Evolutionary conservation across 2,113 vertebrate species (phyloP).

Genomic region (Nettapus auritus): DNA sequence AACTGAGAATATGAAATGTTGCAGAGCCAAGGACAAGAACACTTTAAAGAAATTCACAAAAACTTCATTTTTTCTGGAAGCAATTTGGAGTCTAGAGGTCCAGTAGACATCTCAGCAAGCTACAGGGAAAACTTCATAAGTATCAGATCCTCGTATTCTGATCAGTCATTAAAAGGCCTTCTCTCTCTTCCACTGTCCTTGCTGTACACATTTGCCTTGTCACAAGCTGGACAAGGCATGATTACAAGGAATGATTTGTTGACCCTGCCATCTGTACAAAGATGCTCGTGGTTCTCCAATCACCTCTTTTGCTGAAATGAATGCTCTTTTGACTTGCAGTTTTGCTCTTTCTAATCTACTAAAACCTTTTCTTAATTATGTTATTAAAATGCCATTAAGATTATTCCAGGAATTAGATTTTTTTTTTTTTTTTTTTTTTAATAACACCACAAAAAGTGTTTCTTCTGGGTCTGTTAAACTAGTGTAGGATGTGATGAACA

Average conservation of each 20-base stretch:
- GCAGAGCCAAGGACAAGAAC: background rate
- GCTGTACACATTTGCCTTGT: background rate
- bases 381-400: background rate
- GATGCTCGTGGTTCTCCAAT: background rate
- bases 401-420: background rate
- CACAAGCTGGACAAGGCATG: too few species aligned
- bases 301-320: background rate
- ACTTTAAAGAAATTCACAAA: background rate
- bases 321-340: background rate
- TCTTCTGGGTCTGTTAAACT: background rate
- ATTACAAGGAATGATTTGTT: background rate
- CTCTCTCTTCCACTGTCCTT: background rate
- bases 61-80: background rate
- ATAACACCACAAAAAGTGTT: background rate
- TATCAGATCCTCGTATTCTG: background rate
- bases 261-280: background rate
- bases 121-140: background rate
- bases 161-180: background rate
- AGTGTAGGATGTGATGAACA: background rate
- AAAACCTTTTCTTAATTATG: background rate
- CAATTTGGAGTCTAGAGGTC: background rate
- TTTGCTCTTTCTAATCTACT: background rate
- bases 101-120: background rate
- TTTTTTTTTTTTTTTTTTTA: background rate
- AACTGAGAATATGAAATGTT: background rate